Base-by-base conservation (phyloP, 1,140 invertebrate species). In the Drosophila carrolli region DNA sequence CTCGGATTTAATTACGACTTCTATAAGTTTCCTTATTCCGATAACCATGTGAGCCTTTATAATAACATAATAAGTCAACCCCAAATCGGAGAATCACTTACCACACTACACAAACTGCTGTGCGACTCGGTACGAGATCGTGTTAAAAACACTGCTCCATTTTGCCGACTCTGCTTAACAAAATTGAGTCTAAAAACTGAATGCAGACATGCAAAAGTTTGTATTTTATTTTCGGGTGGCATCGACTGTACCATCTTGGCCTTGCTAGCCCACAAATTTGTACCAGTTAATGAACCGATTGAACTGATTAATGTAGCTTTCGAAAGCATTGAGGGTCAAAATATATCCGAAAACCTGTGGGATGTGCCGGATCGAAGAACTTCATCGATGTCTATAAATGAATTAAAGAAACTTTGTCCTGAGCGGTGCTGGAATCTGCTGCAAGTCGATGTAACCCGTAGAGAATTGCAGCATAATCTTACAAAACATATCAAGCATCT, bases 241-340 rank as follows among this genome's bases (percentile, higher is more conserved):
- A 93, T 99, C 11, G 98, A 99, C 93, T 99, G 98, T 47, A 95
- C 97, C 29, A 94, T 99, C 79, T 93, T 99, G 70, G 96, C 98
- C 37, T 93, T 95, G 37, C 91, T 99, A 29, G 95, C 96, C 16
- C 94, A 98, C 92, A 95, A 95, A 93, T 96, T 94, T 93, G 90
- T 98, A 23, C 93, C 95, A 4, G 71, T 81, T 68, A 82, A 94
- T 41, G 95, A 97, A 90, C 94, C 95, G 38, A 98, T 99, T 81
- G 98, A 99, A 93, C 94, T 99, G n/a, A 94, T 99, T 16, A 99
- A 99, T 95, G 97, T 99, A 32, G 97, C 98, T n/a, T 99, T 99
- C 94, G 95, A 96, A 92, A 11, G 40, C 32, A 5, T 70, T 14
- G 50, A 29, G 4, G 53, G 47, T 10, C 62, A 53, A 68, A 71